Percentiles rank a stretch among this genome's conserved stretches.
Conservation (phyloP, 2,888 invertebrate genomes). For the Watsonalla cultraria region DNA sequence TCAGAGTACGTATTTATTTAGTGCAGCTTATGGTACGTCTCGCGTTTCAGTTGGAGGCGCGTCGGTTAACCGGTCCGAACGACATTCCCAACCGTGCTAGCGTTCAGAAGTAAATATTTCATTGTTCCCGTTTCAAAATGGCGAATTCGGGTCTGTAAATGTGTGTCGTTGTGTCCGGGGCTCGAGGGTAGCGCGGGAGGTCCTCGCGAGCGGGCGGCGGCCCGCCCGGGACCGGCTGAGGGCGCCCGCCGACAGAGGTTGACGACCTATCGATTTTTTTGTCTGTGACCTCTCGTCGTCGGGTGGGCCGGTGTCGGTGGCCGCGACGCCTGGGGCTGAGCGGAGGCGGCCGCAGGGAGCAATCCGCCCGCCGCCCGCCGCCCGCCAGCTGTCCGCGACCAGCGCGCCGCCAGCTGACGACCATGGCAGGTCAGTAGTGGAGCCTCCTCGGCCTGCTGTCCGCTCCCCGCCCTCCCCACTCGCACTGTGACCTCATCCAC, state of each 20-base stretch:
- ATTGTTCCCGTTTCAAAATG: conserved; percentile 79
- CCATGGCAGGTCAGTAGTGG: conserved; percentile 55
- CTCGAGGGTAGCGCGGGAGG: conserved; percentile 22
- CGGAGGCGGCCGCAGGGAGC: conserved; percentile 19
- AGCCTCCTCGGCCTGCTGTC: conserved; percentile 21
- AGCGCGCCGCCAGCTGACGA: conserved; percentile 37
- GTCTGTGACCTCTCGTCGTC: conserved; percentile 71
- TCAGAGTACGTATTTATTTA: conserved; percentile 83
- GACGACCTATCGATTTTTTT: conserved; percentile 78
- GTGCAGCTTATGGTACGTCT: conserved; percentile 38
- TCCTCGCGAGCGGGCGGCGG: conserved; percentile 36
- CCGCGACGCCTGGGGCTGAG: conserved; percentile 37
- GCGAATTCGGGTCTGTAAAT: conserved; percentile 62
- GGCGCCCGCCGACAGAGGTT: conserved; percentile 65
- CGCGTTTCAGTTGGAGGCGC: conserved; percentile 39
- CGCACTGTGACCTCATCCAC: background rate
- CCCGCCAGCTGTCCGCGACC: conserved; percentile 8
- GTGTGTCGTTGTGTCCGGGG: conserved; percentile 26
- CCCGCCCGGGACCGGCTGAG: conserved; percentile 56
- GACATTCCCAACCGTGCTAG: conserved; percentile 46
- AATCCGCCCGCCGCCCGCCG: conserved; percentile 26
- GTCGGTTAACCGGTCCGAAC: conserved; percentile 42
- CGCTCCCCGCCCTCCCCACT: conserved; percentile 27
- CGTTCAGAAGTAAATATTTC: conserved; percentile 75
- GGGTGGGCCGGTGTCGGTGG: conserved; percentile 57